Conservation (phyloP, 2,797 vertebrate genomes). For the Sebastes reedi region DNA sequence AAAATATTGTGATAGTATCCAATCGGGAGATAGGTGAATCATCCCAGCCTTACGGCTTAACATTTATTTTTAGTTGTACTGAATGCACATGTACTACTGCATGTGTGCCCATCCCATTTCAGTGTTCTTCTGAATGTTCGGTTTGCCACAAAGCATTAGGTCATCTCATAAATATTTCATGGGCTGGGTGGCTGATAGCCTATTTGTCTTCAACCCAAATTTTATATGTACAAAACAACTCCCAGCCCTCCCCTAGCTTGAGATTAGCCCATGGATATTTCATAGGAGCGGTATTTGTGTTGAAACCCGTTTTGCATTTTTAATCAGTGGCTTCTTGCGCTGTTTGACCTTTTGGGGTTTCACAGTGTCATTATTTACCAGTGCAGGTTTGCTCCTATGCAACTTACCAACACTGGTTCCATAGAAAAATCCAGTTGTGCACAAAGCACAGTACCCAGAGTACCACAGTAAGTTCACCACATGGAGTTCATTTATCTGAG, state of each 20-base stretch:
- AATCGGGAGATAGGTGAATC: too few species aligned
- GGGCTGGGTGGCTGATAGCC: slow-evolving; percentile 43
- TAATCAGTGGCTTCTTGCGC: slow-evolving; percentile 1
- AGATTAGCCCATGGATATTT: slow-evolving; percentile 47
- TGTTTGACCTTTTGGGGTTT: slow-evolving; percentile 1
- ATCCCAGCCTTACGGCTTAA: not conserved
- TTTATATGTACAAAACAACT: slow-evolving; percentile 41
- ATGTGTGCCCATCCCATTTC: slow-evolving; percentile 23
- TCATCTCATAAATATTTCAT: slow-evolving; percentile 72
- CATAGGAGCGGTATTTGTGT: slow-evolving; percentile 23
- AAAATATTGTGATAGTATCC: too few species aligned
- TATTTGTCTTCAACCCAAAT: slow-evolving; percentile 56
- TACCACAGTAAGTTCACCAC: not conserved
- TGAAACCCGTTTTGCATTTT: slow-evolving; percentile 32
- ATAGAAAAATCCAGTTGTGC: not conserved
- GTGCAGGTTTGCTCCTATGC: not conserved
- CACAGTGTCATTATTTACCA: not conserved
- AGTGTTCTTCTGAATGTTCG: slow-evolving; percentile 8
- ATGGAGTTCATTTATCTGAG: not conserved
- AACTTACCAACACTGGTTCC: not conserved
- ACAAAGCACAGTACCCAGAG: not conserved
- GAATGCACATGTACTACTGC: not conserved
- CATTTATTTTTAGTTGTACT: not conserved
- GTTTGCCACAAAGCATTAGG: slow-evolving; percentile 60
- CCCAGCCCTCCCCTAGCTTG: not conserved